Evolutionary conservation across 1,140 invertebrate species (phyloP).

Genomic region (Drosophila biarmipes): DNA sequence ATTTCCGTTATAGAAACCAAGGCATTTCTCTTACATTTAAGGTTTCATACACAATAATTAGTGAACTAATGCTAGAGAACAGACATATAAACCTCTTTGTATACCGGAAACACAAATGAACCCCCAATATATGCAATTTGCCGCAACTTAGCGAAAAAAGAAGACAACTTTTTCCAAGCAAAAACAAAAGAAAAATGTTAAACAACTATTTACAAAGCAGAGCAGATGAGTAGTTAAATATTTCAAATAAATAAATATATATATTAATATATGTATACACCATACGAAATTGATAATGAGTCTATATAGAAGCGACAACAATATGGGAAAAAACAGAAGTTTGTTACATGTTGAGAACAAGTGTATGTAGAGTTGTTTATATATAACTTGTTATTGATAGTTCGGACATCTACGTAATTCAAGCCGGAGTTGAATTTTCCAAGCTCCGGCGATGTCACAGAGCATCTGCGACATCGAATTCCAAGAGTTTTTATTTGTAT

Average conservation of each 20-base stretch:
- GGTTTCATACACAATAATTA: conserved; percentile 82
- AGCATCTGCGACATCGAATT: conserved; percentile 28
- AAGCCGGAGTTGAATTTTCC: conserved; percentile 21
- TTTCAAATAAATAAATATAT: conserved; percentile 60
- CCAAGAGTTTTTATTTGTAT: conserved; percentile 75
- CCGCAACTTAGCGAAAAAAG: conserved; percentile 35
- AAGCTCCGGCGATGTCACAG: conserved; percentile 9
- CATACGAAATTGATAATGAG: conserved; percentile 47
- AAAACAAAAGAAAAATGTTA: conserved; percentile 61
- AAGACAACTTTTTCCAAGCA: conserved; percentile 46
- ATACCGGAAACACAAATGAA: conserved; percentile 54
- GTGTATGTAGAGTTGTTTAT: conserved; percentile 58
- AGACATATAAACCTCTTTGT: conserved; percentile 67
- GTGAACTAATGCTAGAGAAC: conserved; percentile 77
- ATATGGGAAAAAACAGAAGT: conserved; percentile 54
- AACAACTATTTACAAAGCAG: conserved; percentile 77
- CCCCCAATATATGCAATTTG: conserved; percentile 40
- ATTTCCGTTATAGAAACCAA: conserved; percentile 77
- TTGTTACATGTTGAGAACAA: conserved; percentile 68
- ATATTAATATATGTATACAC: conserved; percentile 55
- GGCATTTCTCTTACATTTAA: conserved; percentile 80
- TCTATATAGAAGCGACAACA: conserved; percentile 62
- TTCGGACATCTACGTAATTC: conserved; percentile 51
- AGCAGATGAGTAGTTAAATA: conserved; percentile 74
- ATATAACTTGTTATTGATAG: conserved; percentile 76